Evolutionary conservation across 1,140 invertebrate genomes (phyloP).

Genomic region (Nasonia giraulti): DNA sequence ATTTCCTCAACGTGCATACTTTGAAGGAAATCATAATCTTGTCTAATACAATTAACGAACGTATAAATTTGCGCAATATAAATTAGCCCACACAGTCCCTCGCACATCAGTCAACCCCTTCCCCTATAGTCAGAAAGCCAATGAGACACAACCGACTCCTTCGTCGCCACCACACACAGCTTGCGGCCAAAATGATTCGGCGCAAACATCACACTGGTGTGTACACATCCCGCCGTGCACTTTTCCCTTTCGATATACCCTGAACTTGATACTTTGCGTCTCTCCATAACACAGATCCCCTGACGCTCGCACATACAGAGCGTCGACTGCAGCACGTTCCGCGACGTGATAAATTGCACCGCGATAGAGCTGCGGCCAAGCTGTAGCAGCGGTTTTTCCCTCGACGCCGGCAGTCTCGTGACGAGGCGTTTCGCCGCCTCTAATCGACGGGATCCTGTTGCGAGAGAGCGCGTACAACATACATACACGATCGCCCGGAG

Average conservation of each 20-base stretch:
- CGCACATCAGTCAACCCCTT: not conserved
- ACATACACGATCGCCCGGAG: not conserved
- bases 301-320: not conserved
- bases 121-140: not conserved
- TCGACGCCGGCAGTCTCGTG: slow-evolving; percentile 15
- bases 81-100: not conserved
- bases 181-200: no score
- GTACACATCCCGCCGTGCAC: not conserved
- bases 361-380: not conserved
- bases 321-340: not conserved
- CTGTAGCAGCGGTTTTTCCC: slow-evolving; percentile 2
- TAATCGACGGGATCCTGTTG: slow-evolving; percentile 18
- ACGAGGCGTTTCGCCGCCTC: slow-evolving; percentile 24
- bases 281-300: not conserved
- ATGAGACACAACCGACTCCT: no score
- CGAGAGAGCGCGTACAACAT: not conserved
- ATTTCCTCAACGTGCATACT: no score
- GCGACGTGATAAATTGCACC: slow-evolving; percentile 24
- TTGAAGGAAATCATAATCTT: no score
- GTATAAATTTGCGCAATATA: no score
- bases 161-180: no score
- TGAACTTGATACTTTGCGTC: slow-evolving; percentile 52
- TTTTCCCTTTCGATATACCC: slow-evolving; percentile 49
- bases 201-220: not conserved
- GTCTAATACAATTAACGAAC: no score